Base-by-base conservation (phyloP, 2,113 vertebrate genomes). In the Hippocampus guttulatus region DNA sequence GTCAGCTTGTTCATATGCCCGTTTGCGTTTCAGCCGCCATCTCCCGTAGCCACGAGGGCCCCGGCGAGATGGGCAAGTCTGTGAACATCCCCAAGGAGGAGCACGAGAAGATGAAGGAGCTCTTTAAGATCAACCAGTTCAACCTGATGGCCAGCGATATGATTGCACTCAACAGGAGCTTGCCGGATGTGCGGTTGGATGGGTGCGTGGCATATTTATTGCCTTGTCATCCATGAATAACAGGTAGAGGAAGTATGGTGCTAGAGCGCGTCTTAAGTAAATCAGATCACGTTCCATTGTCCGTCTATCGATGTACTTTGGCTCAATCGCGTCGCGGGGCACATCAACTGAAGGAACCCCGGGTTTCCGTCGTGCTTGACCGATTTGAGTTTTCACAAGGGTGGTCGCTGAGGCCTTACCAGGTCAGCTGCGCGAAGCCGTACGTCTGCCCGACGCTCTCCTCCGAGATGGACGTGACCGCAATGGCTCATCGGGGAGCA, bases 81-180 rank as follows among this genome's bases (percentile, higher is more conserved):
- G 97, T 99, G 54, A 89, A 94, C 62, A 94, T 99, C 67, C 93
- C 96, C 1, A 98, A 93, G 81, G 94, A 97, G 2, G 93, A 96
- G 45, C 96, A 98, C 83, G 97, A 98, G 82, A 98, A 95, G 90
- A 98, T 99, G 97, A 98, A 96, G 78, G 97, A 99, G 75, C 90
- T 99, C 16, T 99, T 99, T 75, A 98, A 98, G 88, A 98, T 99
- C 82, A 99, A 99, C 89, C 97, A 99, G 85, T 99, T 99, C 83
- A 99, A 99, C 76, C 93, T 99, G 5, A 95, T 99, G 96, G 96
- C 96, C 89, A 99, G 97, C 40, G 95, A 99, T 90, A 87, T 97
- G 92, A 98, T 99, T 60, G 95, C 96, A 0, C 93, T 98, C 14
- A 98, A 98, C 91, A 92, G 97, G 81, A 98, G 94, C 71, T 85